phyloP scores from a whole-genome alignment of 64 coral and sea anemone genomes.

The Cladopsammia gracilis region DNA sequence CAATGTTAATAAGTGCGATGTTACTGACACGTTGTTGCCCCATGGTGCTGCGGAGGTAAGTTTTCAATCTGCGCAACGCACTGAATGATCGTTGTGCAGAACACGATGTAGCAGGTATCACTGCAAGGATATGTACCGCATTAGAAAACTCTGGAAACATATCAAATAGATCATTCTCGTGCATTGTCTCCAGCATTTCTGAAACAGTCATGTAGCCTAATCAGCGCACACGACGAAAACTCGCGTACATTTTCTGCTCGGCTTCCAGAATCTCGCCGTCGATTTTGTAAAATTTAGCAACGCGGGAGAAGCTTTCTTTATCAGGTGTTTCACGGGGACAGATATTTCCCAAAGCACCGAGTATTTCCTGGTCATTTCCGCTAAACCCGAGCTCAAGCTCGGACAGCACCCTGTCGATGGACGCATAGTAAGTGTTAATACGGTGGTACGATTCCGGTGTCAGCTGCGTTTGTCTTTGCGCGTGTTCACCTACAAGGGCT shows the following conservation, averaged over 20 bases:
- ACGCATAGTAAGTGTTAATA: constrained; percentile 52
- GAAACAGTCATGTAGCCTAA: constrained; percentile 29
- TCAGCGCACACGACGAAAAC: no score
- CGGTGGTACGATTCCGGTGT: no score
- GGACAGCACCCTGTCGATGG: constrained; percentile 50
- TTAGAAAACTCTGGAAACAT: constrained; percentile 15
- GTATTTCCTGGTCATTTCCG: constrained; percentile 44
- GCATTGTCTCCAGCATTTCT: constrained; percentile 35
- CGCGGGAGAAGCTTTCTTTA: no score
- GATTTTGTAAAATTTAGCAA: no score
- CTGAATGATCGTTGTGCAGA: constrained; percentile 42
- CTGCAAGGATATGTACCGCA: constrained; percentile 31
- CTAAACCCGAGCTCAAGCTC: constrained; percentile 46
- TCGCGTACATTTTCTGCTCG: no score
- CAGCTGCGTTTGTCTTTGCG: no score
- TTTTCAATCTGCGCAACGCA: constrained; percentile 36
- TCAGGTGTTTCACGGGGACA: no score
- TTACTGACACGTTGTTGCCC: constrained; percentile 35
- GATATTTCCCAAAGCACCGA: constrained; percentile 31
- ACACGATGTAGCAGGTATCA: constrained; percentile 37
- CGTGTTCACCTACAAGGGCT: constrained; percentile 45
- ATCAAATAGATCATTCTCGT: constrained; percentile 32
- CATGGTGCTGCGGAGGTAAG: constrained; percentile 53
- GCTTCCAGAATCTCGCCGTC: no score
- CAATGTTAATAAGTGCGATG: constrained; percentile 34